Evolutionary conservation across 2,888 invertebrate genomes (phyloP), one percentile per base, ranked within the genome.

Genomic region (Ophion ventricosus): DNA sequence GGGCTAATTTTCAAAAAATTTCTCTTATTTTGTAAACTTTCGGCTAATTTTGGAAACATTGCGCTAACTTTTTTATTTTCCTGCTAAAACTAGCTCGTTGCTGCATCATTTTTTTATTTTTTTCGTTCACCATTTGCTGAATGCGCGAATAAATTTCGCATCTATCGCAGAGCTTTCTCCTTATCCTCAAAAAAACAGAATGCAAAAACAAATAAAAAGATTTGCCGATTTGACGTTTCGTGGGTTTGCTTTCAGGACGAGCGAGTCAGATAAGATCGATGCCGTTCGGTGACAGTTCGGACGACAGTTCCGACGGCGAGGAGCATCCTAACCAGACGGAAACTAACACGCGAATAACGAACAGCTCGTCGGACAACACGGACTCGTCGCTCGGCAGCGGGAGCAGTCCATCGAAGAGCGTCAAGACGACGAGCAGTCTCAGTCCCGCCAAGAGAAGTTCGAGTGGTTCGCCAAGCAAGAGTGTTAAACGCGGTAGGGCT

Each of bases 221-320:
- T 5, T 4, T 8, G 35, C 1, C 35, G 35, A 35, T 35, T 35
- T 35, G 8, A 35, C 35, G 35, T 7, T n/a, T 40, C 8, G 40
- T 56, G 17, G 23, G n/a, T 66, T 66, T 56, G n/a, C 35, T 84
- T 78, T 14, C 59, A 93, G 91, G 91, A 82, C 96, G 98, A 90
- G 98, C 98, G 87, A 98, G 98, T 93, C 98, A 98, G 94, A 99
- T 99, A 89, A 95, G 98, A 88, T 98, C 98, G 64, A 98, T 98
- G 96, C 98, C 98, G 10, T 98, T 99, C 92, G 98, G 98, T 1
- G 98, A 99, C 90, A 98, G 98, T 4, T 98, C 98, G 0, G 98
- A 98, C 91, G 98, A 99, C 92, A 98, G 98, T 1, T 98, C 98
- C 11, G 98, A 98, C 91, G 98, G 98, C 40, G 98, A 98, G 93